Base-by-base conservation (phyloP, 1,140 invertebrate genomes). In the Drosophila bocqueti region DNA sequence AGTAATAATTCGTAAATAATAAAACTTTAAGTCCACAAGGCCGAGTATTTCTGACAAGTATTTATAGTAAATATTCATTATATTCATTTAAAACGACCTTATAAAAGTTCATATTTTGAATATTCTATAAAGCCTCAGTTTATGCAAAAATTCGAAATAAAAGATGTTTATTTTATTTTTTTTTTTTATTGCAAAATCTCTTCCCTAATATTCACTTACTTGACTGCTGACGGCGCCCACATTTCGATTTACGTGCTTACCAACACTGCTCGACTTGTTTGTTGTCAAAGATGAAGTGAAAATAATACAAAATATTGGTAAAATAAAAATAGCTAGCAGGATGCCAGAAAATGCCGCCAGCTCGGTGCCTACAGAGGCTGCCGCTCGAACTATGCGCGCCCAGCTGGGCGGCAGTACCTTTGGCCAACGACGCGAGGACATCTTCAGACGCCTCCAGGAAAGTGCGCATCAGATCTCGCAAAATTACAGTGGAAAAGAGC, bases 401-500 rank as follows among this genome's bases (percentile, higher is more conserved):
- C 68, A 73, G 16, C 45, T 85, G 40, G 64, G 61, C 4, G 91
- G 86, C 43, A 84, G 86, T 65, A 87, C 83, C 15, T 92, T 92
- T 55, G 83, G 86, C 9, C 86, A 92, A 60, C 79, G 91, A 8
- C 76, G 87, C 46, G 87, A 92, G 52, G 91, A 92, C 21, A 92
- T 92, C 15, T 92, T 91, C 66, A 69, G 76, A 43, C 60, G 91
- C 2, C 59, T 92, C 1, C 76, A 86, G 36, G 45, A 81, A 85
- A 95, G 96, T 83, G 96, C 97, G 3, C 96, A 97, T 93, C 94
- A 95, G 72, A 96, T 95, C 78, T 95, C 95, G 54, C 92, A 95
- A 63, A 94, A 96, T 76, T 98, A 96, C 94, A 96, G 96, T 61
- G 96, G 96, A 15, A 95, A 96, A 82, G 96, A 97, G 92, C 92